Evolutionary conservation across 2,888 invertebrate genomes (phyloP), one percentile per base, ranked within the genome.

Genomic region (Scaptodrosophila latifasciaeformis): DNA sequence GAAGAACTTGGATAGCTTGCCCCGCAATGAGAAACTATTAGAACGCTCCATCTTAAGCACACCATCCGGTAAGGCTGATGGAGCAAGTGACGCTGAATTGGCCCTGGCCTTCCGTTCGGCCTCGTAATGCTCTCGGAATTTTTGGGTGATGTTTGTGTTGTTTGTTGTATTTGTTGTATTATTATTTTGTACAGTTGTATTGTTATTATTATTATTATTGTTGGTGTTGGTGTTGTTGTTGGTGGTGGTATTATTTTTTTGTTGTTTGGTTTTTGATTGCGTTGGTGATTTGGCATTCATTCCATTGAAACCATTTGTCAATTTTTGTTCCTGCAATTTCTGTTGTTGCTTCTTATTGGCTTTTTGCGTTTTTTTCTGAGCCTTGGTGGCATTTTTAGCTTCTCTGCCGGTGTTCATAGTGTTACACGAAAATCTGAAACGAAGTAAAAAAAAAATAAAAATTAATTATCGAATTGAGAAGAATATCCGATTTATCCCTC

Each of bases 311-410:
- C 85, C 34, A 82, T 76, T 65, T 67, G 67, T 18, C 82, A 79
- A 90, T 90, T 62, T 90, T 89, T 83, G 87, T 81, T 50, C 88
- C 87, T 10, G 89, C 87, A 72, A 87, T 48, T 74, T 57, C 31
- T 62, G 58, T 35, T 71, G 78, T 54, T 82, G 82, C 54, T 77
- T 81, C 54, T 78, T 83, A 49, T 63, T 70, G 40, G 74, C 63
- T 59, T 79, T 87, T 55, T 88, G 82, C 54, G 84, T 86, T 78
- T 88, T 87, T 76, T 85, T 87, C 47, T 88, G 87, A 51, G 85
- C 86, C 84, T 62, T 86, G 82, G 81, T 82, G 74, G 62, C 86
- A 59, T 59, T 87, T 70, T 77, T 74, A 37, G 66, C 60, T 56
- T 83, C 78, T 66, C 70, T 76, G 51, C 34, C 59, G 82, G 79